phyloP scores from a whole-genome alignment of 2,888 invertebrate genomes.

The Rhaphigaster nebulosa region DNA sequence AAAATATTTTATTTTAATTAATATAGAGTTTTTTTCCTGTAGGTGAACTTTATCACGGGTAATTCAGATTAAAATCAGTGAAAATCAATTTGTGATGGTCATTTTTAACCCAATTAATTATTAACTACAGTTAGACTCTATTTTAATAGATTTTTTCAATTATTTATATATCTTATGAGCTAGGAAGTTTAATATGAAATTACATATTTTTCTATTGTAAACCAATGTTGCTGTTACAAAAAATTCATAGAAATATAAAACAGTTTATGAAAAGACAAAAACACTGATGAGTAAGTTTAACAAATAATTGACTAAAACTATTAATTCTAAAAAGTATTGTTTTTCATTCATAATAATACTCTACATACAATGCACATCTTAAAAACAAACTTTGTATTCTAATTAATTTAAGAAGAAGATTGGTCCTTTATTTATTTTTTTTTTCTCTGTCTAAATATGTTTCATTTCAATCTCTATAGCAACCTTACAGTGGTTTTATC shows the following conservation, averaged over 20 bases:
- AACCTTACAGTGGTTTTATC: not conserved
- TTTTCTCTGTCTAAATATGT: not conserved
- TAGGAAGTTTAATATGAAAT: not conserved
- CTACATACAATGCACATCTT: not conserved
- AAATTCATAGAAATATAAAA: not conserved
- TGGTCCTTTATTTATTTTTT: not conserved
- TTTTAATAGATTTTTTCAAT: not conserved
- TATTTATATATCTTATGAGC: not conserved
- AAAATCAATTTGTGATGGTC: not conserved
- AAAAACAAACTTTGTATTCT: not conserved
- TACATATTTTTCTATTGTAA: not conserved
- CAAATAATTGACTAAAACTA: not conserved
- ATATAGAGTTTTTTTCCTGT: not conserved
- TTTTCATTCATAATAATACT: not conserved
- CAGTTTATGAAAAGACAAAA: not conserved
- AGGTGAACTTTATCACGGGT: not conserved
- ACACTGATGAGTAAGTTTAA: not conserved
- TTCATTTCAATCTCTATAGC: not conserved
- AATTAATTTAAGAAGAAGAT: not conserved
- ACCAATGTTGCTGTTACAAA: not conserved
- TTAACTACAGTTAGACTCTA: not conserved
- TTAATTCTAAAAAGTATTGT: not conserved
- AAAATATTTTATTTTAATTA: not conserved
- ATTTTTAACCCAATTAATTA: not conserved
- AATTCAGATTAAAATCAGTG: not conserved